Evolutionary conservation across 2,797 vertebrate species (phyloP).

Genomic region (Urosaurus nigricauda): DNA sequence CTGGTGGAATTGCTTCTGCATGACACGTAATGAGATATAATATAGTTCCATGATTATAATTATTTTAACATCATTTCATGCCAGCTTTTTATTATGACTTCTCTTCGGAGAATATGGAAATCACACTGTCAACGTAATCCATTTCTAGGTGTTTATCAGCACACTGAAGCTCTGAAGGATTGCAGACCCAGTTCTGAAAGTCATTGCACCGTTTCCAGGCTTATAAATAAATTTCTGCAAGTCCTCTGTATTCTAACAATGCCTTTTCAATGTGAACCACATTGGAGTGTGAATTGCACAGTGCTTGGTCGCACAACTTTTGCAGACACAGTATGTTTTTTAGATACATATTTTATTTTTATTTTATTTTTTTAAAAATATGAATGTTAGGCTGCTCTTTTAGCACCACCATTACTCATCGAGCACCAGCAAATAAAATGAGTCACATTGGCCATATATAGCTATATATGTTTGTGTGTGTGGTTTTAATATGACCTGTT

Average conservation of each 20-base stretch:
- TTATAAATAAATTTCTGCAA: background rate
- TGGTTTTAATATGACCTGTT: constrained; percentile 52
- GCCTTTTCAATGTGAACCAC: background rate
- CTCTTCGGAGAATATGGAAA: constrained; percentile 43
- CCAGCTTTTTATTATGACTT: constrained; percentile 51
- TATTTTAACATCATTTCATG: constrained; percentile 41
- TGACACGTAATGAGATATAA: background rate
- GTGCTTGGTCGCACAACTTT: background rate
- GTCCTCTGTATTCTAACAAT: background rate
- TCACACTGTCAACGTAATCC: constrained; percentile 45
- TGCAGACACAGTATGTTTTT: constrained; percentile 5
- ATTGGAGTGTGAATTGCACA: background rate
- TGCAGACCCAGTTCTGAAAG: background rate
- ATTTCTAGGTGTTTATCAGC: background rate
- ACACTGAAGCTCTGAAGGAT: background rate
- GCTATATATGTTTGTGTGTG: background rate
- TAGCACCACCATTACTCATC: constrained; percentile 44
- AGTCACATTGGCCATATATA: background rate
- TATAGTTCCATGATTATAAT: no score
- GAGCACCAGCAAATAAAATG: constrained; percentile 59
- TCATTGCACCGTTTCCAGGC: background rate
- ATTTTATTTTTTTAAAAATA: no score
- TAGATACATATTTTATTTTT: background rate
- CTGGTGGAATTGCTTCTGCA: background rate
- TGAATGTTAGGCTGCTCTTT: constrained; percentile 22